These are phyloP conservation scores for Corvus cornix DNA, from an alignment of 2,113 vertebrate species.

Conservation along the genomic window DNA sequence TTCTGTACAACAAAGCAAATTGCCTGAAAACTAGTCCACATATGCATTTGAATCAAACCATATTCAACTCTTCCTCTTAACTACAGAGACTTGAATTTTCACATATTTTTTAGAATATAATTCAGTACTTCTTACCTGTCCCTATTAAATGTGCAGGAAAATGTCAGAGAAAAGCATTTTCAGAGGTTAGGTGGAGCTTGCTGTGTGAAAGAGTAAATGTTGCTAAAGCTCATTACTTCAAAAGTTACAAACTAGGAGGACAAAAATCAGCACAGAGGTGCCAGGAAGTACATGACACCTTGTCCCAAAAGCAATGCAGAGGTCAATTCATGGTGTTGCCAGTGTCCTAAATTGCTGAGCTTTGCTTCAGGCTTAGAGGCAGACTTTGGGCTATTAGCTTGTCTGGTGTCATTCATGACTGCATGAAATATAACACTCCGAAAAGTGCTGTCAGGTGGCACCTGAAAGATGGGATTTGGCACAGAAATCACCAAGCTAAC, in stretches of 20 bases:
- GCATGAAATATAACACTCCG: neutral
- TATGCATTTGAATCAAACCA: neutral
- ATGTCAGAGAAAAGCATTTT: neutral
- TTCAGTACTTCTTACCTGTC: neutral
- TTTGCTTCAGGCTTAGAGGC: neutral
- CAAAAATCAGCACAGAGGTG: neutral
- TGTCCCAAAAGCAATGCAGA: neutral
- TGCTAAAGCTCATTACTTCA: neutral
- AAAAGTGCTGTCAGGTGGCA: neutral
- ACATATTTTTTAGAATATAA: neutral
- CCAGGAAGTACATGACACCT: accelerated
- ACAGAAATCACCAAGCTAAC: neutral
- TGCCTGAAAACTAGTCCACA: neutral
- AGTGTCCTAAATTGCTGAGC: neutral
- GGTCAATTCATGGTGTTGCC: accelerated
- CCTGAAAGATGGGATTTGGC: neutral
- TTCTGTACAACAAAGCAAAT: neutral
- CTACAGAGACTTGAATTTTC: neutral
- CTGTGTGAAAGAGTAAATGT: neutral
- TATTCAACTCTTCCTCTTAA: neutral
- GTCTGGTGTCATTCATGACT: neutral
- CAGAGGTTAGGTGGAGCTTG: neutral
- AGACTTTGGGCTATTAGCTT: neutral
- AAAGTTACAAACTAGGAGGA: neutral
- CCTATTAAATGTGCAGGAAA: neutral